These are phyloP conservation scores for Fratercula arctica DNA, from an alignment of 2,797 vertebrate species.

Conservation along the genomic window DNA sequence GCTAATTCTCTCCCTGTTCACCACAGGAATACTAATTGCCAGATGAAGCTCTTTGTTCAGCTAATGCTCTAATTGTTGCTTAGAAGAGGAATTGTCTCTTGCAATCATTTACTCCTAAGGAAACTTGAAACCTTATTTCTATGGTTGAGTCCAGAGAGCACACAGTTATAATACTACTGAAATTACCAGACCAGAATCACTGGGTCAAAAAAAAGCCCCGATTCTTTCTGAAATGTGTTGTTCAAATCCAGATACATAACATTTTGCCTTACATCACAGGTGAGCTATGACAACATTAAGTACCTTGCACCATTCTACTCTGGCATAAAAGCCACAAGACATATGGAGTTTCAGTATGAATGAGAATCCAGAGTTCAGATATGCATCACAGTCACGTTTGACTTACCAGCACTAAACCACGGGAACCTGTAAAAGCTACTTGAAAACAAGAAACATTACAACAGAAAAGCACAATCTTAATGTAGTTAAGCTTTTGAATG, in stretches of 20 bases:
- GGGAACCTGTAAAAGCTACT: neutral
- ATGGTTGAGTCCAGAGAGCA: neutral
- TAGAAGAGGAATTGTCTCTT: conserved; percentile 13
- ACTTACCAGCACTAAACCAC: neutral
- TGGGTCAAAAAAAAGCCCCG: neutral
- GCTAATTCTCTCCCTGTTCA: conserved; percentile 38
- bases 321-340: neutral
- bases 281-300: neutral
- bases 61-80: conserved; percentile 47
- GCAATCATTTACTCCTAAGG: neutral
- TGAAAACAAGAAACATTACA: neutral
- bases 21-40: conserved; percentile 63
- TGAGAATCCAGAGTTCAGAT: neutral
- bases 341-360: conserved; percentile 28
- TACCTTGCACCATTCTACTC: neutral
- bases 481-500: neutral
- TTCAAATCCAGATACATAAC: neutral
- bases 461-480: neutral
- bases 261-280: neutral
- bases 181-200: neutral
- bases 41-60: conserved; percentile 59
- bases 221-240: neutral
- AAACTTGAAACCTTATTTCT: neutral
- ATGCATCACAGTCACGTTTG: rapidly evolving
- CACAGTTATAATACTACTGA: neutral